phyloP scores from a whole-genome alignment of 2,113 vertebrate species.

The Perccottus glenii region DNA sequence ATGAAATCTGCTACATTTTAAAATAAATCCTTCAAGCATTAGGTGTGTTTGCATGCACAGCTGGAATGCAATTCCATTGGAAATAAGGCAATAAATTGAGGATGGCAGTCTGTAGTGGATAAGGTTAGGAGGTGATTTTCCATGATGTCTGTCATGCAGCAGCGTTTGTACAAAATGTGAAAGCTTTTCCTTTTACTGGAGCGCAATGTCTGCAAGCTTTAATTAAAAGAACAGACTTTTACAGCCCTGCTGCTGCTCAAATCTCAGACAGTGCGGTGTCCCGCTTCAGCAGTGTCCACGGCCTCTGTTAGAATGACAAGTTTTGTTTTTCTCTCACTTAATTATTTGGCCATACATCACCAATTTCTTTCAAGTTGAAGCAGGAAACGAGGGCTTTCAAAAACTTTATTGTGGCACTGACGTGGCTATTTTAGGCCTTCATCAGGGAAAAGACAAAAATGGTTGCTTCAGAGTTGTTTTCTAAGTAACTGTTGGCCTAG shows the following conservation, averaged over 20 bases:
- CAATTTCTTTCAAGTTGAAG: neutral
- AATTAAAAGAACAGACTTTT: slow-evolving; percentile 36
- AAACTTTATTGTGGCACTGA: too few relatives aligned
- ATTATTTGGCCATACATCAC: neutral
- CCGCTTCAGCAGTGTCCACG: neutral
- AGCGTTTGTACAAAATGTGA: slow-evolving; percentile 30
- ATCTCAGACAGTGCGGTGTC: neutral
- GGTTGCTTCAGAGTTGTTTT: too few relatives aligned
- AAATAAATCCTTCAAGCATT: slow-evolving; percentile 32
- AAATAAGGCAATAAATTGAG: slow-evolving; percentile 48
- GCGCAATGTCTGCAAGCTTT: slow-evolving; percentile 30
- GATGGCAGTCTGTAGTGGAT: slow-evolving; percentile 16
- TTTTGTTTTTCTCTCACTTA: neutral
- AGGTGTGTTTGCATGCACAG: slow-evolving; percentile 29
- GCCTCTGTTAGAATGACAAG: neutral
- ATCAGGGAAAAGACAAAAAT: too few relatives aligned
- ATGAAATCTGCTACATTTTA: slow-evolving; percentile 24
- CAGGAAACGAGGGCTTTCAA: too few relatives aligned
- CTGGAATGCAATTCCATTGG: slow-evolving; percentile 31
- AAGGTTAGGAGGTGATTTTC: slow-evolving; percentile 36
- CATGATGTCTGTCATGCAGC: slow-evolving; percentile 37
- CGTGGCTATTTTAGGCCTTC: too few relatives aligned
- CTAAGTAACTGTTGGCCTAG: too few relatives aligned
- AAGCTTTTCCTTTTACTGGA: slow-evolving; percentile 21
- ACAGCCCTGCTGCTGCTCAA: neutral